These are phyloP conservation scores for Todus mexicanus DNA, from an alignment of 2,797 vertebrate species.

Conservation along the genomic window DNA sequence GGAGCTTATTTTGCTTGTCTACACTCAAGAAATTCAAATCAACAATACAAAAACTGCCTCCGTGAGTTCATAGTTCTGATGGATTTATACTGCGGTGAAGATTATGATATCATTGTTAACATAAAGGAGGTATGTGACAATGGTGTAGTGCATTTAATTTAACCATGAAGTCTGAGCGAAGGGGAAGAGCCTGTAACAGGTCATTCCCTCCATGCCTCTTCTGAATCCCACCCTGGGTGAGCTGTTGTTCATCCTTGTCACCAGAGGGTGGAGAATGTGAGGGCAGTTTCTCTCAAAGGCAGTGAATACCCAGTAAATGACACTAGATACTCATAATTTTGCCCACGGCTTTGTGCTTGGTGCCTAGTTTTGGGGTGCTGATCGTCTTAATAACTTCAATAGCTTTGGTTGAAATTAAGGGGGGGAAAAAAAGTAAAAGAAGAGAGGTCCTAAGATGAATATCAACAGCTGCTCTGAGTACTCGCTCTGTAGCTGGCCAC, in stretches of 20 bases:
- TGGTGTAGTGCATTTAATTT: not conserved
- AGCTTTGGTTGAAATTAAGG: not conserved
- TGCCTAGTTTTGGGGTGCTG: not conserved
- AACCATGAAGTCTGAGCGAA: not conserved
- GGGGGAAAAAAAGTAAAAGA: not conserved
- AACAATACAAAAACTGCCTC: not conserved
- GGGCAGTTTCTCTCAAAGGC: not conserved
- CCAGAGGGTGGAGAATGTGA: not conserved
- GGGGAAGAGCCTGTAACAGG: accelerated
- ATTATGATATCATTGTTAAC: not conserved
- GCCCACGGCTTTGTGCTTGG: not conserved
- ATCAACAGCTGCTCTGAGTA: not conserved
- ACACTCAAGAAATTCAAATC: not conserved
- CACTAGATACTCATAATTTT: not conserved
- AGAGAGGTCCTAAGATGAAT: not conserved
- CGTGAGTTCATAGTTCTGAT: not conserved
- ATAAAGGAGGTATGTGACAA: not conserved
- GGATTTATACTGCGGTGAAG: not conserved
- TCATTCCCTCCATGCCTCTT: not conserved
- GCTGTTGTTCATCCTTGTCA: not conserved
- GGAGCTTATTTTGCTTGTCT: not conserved
- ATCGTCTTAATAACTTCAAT: not conserved
- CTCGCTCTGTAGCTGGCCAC: not conserved
- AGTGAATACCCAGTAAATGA: not conserved
- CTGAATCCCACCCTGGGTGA: not conserved